Base-by-base conservation (phyloP, 92 coral and sea anemone species). In the Blastomussa wellsi region DNA sequence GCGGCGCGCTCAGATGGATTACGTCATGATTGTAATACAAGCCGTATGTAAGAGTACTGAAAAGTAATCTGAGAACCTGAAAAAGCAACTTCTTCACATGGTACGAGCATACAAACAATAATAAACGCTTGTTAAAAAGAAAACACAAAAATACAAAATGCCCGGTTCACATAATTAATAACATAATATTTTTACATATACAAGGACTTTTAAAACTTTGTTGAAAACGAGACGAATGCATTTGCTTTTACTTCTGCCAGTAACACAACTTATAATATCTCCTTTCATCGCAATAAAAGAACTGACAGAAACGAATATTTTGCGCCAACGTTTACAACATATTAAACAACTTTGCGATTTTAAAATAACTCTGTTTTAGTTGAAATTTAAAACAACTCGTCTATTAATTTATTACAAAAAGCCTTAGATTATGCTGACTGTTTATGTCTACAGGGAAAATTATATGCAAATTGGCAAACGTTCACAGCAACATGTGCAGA, bases 271-370 rank as follows among this genome's bases (percentile, higher is more conserved):
- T 15, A 73, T 6, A 19, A 57, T n/a, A 49, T 75, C 60, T 75
- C 38, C 79, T 75, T 75, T 14, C 37, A 48, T 26, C 79, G 22
- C 57, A 48, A 14, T 41, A 48, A 28, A 24, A 71, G 1, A 71
- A 37, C 76, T 37, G 76, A 14, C 28, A 71, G 24, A 16, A 24
- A 75, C 20, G 37, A 70, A 31, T 37, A 70, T 44, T 75, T n/a
- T 42, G n/a, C 79, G 22, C 41, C 31, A 71, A 28, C 22, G 79
- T 70, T 70, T 70, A 70, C 41, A 70, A 70, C 41, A 7, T n/a
- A n/a, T n/a, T n/a, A 29, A 33, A 28, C 32, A 37, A 71, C 32
- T 72, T 20, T 41, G 77, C 31, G 62, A 44, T 38, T 39, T 39
- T 72, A 41, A 24, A 72, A 42, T 74, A 74, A 14, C 29, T 19